phyloP scores from a whole-genome alignment of 2,797 vertebrate species.

The Danio tinwini region DNA sequence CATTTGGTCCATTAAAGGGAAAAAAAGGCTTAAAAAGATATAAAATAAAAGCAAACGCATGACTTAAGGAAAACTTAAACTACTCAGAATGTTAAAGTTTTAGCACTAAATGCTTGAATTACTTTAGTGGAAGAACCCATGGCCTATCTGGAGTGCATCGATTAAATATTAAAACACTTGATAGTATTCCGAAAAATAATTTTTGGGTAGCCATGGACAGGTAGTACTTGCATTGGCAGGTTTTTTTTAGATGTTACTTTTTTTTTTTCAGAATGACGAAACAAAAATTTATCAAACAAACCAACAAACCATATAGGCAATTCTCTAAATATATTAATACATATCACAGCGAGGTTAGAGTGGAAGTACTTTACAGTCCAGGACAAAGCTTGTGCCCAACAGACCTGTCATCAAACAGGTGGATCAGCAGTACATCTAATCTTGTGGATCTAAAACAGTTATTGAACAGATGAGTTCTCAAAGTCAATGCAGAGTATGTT shows the following conservation, averaged over 20 bases:
- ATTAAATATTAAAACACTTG: slow-evolving; percentile 19
- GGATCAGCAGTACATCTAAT: slow-evolving; percentile 11
- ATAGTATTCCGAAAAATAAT: slow-evolving; percentile 60
- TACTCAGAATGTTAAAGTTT: slow-evolving; percentile 20
- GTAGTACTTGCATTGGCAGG: slow-evolving; percentile 7
- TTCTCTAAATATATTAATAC: slow-evolving; percentile 26
- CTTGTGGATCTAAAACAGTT: slow-evolving; percentile 8
- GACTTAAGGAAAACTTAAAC: slow-evolving; percentile 31
- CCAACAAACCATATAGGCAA: not conserved
- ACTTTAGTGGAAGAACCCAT: slow-evolving; percentile 10
- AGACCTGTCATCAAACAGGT: slow-evolving; percentile 9
- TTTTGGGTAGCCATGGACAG: not conserved
- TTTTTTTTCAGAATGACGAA: not conserved
- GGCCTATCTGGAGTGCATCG: slow-evolving; percentile 23
- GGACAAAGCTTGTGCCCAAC: slow-evolving; percentile 8
- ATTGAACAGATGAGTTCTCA: not conserved
- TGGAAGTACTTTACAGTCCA: slow-evolving; percentile 30
- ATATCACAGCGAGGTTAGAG: slow-evolving; percentile 72
- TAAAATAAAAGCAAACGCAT: slow-evolving; percentile 26
- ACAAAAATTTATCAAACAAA: slow-evolving; percentile 8
- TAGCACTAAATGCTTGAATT: slow-evolving; percentile 12
- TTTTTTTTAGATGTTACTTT: not conserved
- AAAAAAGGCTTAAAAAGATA: slow-evolving; percentile 10
- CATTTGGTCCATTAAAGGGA: slow-evolving; percentile 82
- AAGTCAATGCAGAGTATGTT: slow-evolving; percentile 2